Percentiles rank a stretch among this genome's conserved stretches.
These are phyloP conservation scores for Poeciliopsis presidionis DNA, from an alignment of 2,797 vertebrate genomes.

Conservation along the genomic window DNA sequence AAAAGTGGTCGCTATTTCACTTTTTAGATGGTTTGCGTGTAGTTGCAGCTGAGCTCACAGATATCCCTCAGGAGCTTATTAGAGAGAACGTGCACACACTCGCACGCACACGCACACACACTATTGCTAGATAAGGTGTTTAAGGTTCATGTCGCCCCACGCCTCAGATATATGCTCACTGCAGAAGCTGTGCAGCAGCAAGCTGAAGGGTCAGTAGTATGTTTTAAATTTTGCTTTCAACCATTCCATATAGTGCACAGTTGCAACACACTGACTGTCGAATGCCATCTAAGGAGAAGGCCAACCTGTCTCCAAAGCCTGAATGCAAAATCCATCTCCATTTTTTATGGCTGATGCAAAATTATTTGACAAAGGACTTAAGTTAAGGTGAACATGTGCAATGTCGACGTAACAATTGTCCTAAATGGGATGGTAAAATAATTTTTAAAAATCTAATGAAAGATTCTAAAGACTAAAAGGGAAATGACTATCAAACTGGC, in stretches of 20 bases:
- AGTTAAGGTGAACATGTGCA: neutral
- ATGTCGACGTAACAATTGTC: neutral
- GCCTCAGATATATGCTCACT: slow-evolving; percentile 56
- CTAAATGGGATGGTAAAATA: neutral
- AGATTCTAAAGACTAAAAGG: neutral
- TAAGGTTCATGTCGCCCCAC: slow-evolving; percentile 49
- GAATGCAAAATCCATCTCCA: slow-evolving; percentile 13
- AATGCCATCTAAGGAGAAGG: neutral
- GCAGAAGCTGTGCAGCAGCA: slow-evolving; percentile 56
- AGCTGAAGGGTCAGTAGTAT: slow-evolving; percentile 58
- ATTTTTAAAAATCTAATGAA: neutral
- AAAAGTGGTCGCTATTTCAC: slow-evolving; percentile 57
- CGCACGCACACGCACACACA: rapidly evolving
- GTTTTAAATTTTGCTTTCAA: slow-evolving; percentile 56
- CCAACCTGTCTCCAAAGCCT: slow-evolving; percentile 16
- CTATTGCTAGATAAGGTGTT: slow-evolving; percentile 34
- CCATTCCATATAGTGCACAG: slow-evolving; percentile 29
- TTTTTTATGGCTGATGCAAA: slow-evolving; percentile 6
- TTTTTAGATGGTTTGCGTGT: slow-evolving; percentile 62
- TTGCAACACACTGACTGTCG: slow-evolving; percentile 1
- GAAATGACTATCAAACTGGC: neutral
- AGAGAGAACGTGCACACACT: slow-evolving; percentile 65
- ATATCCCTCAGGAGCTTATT: slow-evolving; percentile 79
- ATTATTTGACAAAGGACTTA: slow-evolving; percentile 21
- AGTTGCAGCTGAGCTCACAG: slow-evolving; percentile 62